These are phyloP conservation scores for Empidonax alnorum DNA, from an alignment of 2,113 vertebrate genomes.

Conservation along the genomic window DNA sequence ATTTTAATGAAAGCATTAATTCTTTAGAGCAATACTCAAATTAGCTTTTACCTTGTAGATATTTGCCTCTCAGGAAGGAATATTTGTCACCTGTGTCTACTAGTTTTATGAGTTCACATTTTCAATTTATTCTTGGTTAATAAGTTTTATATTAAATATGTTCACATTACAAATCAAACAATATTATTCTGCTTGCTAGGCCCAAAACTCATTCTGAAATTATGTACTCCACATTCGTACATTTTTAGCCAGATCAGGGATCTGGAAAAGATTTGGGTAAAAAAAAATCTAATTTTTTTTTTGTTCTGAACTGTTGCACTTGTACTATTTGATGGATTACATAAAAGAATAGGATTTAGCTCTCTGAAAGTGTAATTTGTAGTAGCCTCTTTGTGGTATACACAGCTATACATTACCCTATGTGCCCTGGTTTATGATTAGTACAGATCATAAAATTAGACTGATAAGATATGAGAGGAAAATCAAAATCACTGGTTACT, in stretches of 20 bases:
- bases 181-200: not conserved
- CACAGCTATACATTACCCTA: not conserved
- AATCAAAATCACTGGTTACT: not conserved
- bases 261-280: not conserved
- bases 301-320: not conserved
- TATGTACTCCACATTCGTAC: not conserved
- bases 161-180: not conserved
- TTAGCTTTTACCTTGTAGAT: not conserved
- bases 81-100: not conserved
- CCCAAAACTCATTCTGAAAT: not conserved
- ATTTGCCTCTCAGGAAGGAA: not conserved
- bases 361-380: not conserved
- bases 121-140: not conserved
- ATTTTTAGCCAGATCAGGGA: not conserved
- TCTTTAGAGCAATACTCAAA: not conserved
- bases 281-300: not conserved
- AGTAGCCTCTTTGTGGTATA: not conserved
- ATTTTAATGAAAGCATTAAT: not conserved
- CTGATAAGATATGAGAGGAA: not conserved
- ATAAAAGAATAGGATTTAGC: not conserved
- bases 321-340: not conserved
- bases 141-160: not conserved
- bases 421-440: not conserved
- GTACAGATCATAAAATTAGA: not conserved
- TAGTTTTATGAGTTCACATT: not conserved